Evolutionary conservation across 30 jellyfish, hydroid and myxozoan genomes (phyloP), one percentile per base, ranked within the genome.

Genomic region (Hydra vulgaris): DNA sequence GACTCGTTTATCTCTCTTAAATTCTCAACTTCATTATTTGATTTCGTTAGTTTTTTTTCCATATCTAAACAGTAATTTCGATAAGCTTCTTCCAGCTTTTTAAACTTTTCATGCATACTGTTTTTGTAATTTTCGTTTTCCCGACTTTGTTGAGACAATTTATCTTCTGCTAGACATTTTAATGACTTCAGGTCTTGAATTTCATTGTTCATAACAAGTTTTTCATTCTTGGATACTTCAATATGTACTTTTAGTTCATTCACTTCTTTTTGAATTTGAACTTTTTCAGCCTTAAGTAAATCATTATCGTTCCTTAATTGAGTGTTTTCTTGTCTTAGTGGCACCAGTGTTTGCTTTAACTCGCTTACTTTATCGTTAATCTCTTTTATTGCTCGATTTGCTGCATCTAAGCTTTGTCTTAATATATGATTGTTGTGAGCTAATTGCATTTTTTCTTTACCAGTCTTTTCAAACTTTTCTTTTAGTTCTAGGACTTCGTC

Each of bases 371-470:
- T 94, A 22, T 90, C 81, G 69, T 94, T 94, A 18, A 94, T 94
- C 85, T 94, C 96, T 76, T 85, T 87, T 71, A 94, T 94, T 1
- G 99, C 99, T 25, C 84, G 86, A 86, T 94, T 94, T 52, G 99
- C 99, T 20, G 96, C 99, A 71, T 94, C 96, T 4, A 94, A 86
- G 40, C 99, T 94, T 69, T 87, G 83, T 17, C 99, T 74, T 61
- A 94, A 73, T 54, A 94, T 89, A 23, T 83, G 81, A 82, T 94
- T 94, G 25, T 94, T 90, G 24, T 79, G 95, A 7, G 83, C 76
- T 54, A 94, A 72, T 71, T 87, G 95, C 76, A 82, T 69, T 21
- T 88, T 88, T 71, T 70, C 84, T 61, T 84, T 82, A 53, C 85
- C 76, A 19, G 88, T 68, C 17, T 70, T 89, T 71, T 82, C 90